Base-by-base conservation (phyloP, 2,797 vertebrate species). In the Harpagifer antarcticus region DNA sequence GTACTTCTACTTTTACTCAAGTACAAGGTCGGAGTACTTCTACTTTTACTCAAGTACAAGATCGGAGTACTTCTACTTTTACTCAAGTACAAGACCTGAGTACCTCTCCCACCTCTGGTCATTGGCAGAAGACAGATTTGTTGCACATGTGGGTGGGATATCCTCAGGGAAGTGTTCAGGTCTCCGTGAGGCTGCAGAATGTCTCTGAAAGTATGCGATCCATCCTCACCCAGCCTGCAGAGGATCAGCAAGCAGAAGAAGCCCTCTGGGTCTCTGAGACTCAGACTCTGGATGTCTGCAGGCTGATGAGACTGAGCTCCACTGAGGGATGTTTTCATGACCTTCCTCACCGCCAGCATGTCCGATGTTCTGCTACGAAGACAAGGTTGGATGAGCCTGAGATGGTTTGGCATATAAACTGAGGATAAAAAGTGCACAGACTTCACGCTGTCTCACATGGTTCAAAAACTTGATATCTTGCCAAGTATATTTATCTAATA, bases 211-310 rank as follows among this genome's bases (percentile, higher is more conserved):
- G 19, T 68, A 76, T n/a, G 62, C 23, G 6, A 47, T 23, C 57
- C 45, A 2, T 20, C 47, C 37, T 47, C 73, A 64, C 40, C 55
- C 52, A 61, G 52, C 61, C 47, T 15, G 9, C 27, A 54, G 63
- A 44, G 68, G 69, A 63, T 76, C 64, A 74, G 71, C 72, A 70
- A 76, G 73, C 67, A 79, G 57, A 82, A 33, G 45, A 82, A 33
- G 45, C 72, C 68, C 42, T 81, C n/a, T 42, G 68, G 69, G 56
- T 67, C 44, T 69, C 23, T 59, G 58, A 70, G 43, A 69, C 19
- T 10, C 57, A 71, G 73, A 85, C 56, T 0, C 9, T 7, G 5
- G 56, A 50, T 56, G 64, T 52, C 71, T 64, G 59, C 65, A 50
- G 80, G 78, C 62, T 43, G 74, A 67, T 44, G 53, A 68, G 63